Evolutionary conservation across 2,113 vertebrate genomes (phyloP), one percentile per base, ranked within the genome.

Genomic region (Corythornis cristatus): DNA sequence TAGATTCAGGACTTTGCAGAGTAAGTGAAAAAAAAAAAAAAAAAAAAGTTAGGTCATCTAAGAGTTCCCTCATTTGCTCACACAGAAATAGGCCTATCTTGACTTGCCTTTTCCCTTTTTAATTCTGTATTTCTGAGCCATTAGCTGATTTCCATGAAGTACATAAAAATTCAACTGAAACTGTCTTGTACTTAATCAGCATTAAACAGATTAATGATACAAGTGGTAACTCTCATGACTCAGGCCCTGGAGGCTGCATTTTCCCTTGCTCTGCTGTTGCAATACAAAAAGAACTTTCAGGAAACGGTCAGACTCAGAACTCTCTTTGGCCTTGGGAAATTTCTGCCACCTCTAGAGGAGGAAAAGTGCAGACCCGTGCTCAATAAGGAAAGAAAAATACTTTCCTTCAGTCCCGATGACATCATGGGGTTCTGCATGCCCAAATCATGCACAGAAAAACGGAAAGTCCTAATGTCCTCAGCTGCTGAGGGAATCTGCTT

Each of bases 71-170:
- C 15, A 71, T 88, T 77, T 3, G 3, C 51, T 83, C 67, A 31
- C 26, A 5, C 46, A 91, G 51, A 76, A 86, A n/a, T 28, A 11
- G 35, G 13, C 12, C 56, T 64, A 2, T 28, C 82, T 87, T 67
- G 33, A 65, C 15, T 8, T 77, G 54, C 5, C 42, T 56, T 74
- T 95, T 83, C 21, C 37, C 46, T 79, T 85, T 65, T 70, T 51
- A 33, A 60, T 70, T 91, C 79, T 60, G 43, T 91, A 6, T 46
- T 70, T 93, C 71, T 77, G 72, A 88, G 56, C 56, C 67, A 90
- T 85, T 89, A 96, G 71, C 56, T 74, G 62, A 88, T 94, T 95
- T 89, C 90, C 6, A 2, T 76, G 42, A 86, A 89, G 45, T 29
- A 43, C 65, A 43, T 78, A 80, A 86, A 88, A 93, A 73, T 51